phyloP scores from a whole-genome alignment of 2,888 invertebrate species.

The Paralinhomoeus sp. region DNA sequence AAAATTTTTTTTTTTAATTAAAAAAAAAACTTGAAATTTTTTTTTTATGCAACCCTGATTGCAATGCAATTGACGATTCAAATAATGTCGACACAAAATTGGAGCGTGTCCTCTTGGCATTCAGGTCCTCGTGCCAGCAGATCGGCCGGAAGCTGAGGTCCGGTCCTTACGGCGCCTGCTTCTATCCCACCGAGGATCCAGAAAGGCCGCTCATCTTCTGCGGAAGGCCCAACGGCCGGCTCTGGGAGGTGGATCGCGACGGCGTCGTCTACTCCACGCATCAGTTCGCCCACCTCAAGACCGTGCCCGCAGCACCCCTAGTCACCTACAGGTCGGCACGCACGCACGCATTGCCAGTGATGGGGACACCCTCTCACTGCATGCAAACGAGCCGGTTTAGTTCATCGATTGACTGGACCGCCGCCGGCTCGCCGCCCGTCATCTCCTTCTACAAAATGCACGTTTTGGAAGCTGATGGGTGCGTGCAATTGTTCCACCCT shows the following conservation, averaged over 20 bases:
- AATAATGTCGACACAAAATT: background rate
- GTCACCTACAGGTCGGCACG: conserved; percentile 10
- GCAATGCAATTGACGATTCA: no score
- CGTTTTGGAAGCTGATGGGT: background rate
- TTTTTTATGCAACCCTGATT: no score
- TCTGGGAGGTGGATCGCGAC: conserved; percentile 28
- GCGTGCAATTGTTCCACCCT: background rate
- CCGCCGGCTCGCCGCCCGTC: no score
- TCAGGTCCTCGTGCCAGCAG: background rate
- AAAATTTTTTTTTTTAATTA: no score
- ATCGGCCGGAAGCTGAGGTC: conserved; percentile 24
- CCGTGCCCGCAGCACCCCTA: conserved; percentile 15
- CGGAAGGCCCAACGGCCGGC: conserved; percentile 27
- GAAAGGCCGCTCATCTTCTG: conserved; percentile 18
- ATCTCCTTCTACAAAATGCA: no score
- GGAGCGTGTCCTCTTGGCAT: background rate
- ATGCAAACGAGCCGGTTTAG: no score
- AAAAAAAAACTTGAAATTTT: no score
- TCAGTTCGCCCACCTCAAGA: conserved; percentile 22
- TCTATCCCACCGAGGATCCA: conserved; percentile 10
- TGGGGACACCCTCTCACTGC: no score
- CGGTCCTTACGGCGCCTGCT: conserved; percentile 26
- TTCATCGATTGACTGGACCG: no score
- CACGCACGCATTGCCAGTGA: background rate
- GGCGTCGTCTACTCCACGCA: conserved; percentile 27